These are phyloP conservation scores for Drosophila longiperda DNA, from an alignment of 2,888 invertebrate species.

Conservation along the genomic window DNA sequence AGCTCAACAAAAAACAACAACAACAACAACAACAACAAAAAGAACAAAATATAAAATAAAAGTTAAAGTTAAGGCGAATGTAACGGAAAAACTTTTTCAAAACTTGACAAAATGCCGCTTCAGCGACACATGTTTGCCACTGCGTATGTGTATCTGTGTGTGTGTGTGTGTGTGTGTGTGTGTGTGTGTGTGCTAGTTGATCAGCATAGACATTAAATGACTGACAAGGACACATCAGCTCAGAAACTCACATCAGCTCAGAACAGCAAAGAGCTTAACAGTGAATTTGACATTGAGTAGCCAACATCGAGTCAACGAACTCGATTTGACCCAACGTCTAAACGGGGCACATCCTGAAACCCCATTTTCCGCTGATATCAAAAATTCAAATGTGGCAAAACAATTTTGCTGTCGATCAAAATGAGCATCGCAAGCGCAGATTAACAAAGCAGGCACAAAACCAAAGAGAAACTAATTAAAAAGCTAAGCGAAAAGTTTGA, in stretches of 20 bases:
- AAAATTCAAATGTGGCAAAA: neutral
- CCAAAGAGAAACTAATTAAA: neutral
- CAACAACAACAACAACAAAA: neutral
- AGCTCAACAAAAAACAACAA: neutral
- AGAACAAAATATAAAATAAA: constrained; percentile 16
- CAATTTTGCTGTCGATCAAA: constrained; percentile 1
- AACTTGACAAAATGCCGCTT: constrained; percentile 70
- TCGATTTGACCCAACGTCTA: constrained; percentile 38
- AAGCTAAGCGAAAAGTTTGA: neutral
- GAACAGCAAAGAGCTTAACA: constrained; percentile 6
- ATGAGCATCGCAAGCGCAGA: neutral
- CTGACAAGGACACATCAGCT: constrained; percentile 64
- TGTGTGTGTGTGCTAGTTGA: constrained; percentile 39
- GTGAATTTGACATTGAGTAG: constrained; percentile 15
- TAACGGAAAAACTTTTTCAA: constrained; percentile 63
- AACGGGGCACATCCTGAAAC: constrained; percentile 6
- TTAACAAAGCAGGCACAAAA: neutral
- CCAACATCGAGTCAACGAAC: constrained; percentile 37
- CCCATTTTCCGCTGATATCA: neutral
- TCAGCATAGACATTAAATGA: constrained; percentile 71
- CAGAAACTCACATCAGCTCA: constrained; percentile 24
- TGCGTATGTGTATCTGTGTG: constrained; percentile 2
- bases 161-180: constrained; percentile 13
- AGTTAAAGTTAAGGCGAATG: constrained; percentile 56
- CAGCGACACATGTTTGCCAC: constrained; percentile 28